Conservation (phyloP, 2,888 invertebrate genomes). For the Lacanobia wlatinum region DNA sequence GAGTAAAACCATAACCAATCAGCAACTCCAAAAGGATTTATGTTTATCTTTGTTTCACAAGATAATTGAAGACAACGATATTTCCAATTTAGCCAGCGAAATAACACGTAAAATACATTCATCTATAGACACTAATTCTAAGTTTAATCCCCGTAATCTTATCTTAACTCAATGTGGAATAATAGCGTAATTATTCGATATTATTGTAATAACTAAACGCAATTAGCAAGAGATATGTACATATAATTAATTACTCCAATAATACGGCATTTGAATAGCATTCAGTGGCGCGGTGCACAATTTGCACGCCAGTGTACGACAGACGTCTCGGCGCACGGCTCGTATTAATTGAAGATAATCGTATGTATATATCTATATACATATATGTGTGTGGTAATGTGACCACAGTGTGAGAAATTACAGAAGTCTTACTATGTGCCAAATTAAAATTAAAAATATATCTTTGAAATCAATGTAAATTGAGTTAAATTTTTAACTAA, state of each 20-base stretch:
- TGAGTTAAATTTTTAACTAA: too few species aligned
- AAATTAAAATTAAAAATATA: too few species aligned
- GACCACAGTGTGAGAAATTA: background rate
- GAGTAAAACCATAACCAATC: too few species aligned
- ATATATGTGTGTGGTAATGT: background rate
- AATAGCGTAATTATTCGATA: constrained; percentile 1
- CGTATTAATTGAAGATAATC: constrained; percentile 49
- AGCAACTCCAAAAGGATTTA: too few species aligned
- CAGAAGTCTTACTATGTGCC: constrained; percentile 7
- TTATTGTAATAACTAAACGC: constrained; percentile 6
- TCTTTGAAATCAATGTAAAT: too few species aligned
- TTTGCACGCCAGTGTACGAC: constrained; percentile 38
- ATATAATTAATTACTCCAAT: constrained; percentile 20
- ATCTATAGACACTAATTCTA: constrained; percentile 14
- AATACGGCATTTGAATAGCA: constrained; percentile 15
- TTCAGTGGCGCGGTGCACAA: constrained; percentile 21
- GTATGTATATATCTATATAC: background rate
- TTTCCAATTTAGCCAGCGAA: background rate
- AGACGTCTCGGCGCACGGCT: constrained; percentile 24
- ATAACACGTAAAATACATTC: background rate
- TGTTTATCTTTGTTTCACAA: too few species aligned
- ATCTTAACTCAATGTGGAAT: background rate
- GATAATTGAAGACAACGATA: too few species aligned
- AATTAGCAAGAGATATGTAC: constrained; percentile 21
- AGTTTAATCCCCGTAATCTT: constrained; percentile 6